Percentiles rank a stretch among this genome's conserved stretches.
phyloP scores from a whole-genome alignment of 2,888 invertebrate species.

The Drosophila conformis region DNA sequence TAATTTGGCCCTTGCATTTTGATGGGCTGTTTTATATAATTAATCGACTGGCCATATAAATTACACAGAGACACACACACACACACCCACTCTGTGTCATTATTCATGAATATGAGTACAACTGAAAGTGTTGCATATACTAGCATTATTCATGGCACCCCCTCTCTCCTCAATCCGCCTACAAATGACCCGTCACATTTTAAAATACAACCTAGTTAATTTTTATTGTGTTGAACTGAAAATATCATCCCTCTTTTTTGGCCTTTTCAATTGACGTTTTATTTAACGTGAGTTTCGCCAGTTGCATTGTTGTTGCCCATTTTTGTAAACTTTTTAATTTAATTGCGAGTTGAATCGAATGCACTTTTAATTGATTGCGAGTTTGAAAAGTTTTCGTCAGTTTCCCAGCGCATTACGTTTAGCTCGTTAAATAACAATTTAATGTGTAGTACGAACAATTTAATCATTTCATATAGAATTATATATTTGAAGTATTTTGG shows the following conservation, averaged over 20 bases:
- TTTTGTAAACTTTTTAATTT: conserved; percentile 32
- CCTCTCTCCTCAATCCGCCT: conserved; percentile 1
- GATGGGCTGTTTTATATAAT: conserved; percentile 36
- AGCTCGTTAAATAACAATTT: background rate
- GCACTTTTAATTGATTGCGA: conserved; percentile 32
- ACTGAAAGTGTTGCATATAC: conserved; percentile 28
- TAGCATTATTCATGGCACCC: conserved; percentile 37
- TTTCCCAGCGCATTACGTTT: conserved; percentile 5
- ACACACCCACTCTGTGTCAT: background rate
- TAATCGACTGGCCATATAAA: conserved; percentile 39
- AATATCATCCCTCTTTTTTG: background rate
- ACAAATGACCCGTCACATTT: conserved; percentile 45
- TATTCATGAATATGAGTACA: conserved; percentile 35
- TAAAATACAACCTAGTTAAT: conserved; percentile 40
- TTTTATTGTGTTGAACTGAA: conserved; percentile 38
- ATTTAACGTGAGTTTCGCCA: conserved; percentile 18
- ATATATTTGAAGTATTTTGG: background rate
- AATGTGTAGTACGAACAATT: background rate
- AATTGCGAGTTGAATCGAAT: conserved; percentile 29
- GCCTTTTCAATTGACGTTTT: conserved; percentile 35
- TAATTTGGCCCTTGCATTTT: conserved; percentile 16
- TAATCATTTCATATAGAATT: background rate
- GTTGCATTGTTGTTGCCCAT: background rate
- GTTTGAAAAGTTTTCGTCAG: conserved; percentile 11
- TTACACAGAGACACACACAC: conserved; percentile 5